Base-by-base conservation (phyloP, 2,888 invertebrate genomes). In the Falcaria lacertinaria region DNA sequence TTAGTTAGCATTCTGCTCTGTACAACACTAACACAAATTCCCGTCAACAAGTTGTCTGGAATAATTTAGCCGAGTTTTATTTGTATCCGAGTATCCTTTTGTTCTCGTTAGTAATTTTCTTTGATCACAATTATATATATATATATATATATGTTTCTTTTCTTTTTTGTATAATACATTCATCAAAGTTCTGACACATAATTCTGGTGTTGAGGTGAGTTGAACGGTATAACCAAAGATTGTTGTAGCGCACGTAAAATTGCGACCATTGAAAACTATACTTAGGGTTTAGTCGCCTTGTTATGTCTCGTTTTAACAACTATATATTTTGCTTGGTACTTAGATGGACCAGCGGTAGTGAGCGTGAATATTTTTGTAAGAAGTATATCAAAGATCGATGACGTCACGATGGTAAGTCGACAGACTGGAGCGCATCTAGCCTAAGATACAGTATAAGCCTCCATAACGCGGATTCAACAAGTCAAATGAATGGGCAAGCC, bases 311-410 rank as follows among this genome's bases (percentile, higher is more conserved):
- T 74, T 63, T 66, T 64, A 50, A 57, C 53, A 71, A 81, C 73
- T 69, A 68, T 70, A 79, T 80, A 86, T 87, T 89, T 86, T 89
- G 86, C 87, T 89, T 89, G 85, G 84, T 86, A 87, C 86, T 85
- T 86, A 88, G 96, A 96, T 95, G 97, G 97, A 87, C 97, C 97
- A 85, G 96, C 97, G 88, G 93, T 96, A 91, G 97, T 98, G 90
- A 94, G 94, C 92, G 97, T 98, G 93, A 98, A 98, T 95, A 97
- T 98, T 92, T 97, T 96, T 94, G 96, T 98, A 91, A 93, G 98
- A 93, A 98, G 97, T 95, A 97, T 98, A 92, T 97, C 97, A 92
- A 97, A 97, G 93, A 98, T 98, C 92, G 97, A 98, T 94, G 98
- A 98, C 93, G 97, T 98, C 91, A 97, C 97, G 77, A 98, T 98